Evolutionary conservation across 2,888 invertebrate species (phyloP), one percentile per base, ranked within the genome.

Genomic region (Apodemia mormo): DNA sequence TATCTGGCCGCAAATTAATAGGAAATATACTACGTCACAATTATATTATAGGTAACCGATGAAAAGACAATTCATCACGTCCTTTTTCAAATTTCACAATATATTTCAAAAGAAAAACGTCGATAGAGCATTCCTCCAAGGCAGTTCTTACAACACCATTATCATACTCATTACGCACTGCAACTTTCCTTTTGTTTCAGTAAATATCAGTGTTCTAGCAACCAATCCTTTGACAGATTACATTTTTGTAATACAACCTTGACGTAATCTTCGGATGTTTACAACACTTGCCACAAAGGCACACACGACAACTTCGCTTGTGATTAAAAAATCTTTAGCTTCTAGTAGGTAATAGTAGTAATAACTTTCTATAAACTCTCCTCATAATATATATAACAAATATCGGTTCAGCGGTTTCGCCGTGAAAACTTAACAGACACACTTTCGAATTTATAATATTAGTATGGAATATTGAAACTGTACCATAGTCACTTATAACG

Each of bases 111-210:
- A 58, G 58, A 58, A 58, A 49, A 58, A 58, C 7, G 12, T 10
- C 30, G 58, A 61, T 61, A 61, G 58, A 61, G 58, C 58, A 61
- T 30, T 61, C 58, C 33, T 61, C 14, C 58, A 33, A 58, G 29
- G 9, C 12, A 22, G 30, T 30, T 61, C 6, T 61, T 61, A 12
- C 58, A 30, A 61, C 58, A 61, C 30, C 14, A 61, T 61, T 61
- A 61, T 61, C 58, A 14, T 61, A 40, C 1, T 0, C 40, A 33
- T 10, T 22, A 14, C 58, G 22, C 30, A 6, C 29, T 22, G 22
- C 58, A 61, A 29, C 58, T 61, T 61, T 30, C 58, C 58, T 33
- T 61, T 61, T 61, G 58, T 61, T 29, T 45, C 14, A 49, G 49
- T 14, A 30, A 12, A 33, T 61, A 61, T 61, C 33, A 5, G 30